Conservation (phyloP, 2,888 invertebrate species). For the Ophion obscuratus region DNA sequence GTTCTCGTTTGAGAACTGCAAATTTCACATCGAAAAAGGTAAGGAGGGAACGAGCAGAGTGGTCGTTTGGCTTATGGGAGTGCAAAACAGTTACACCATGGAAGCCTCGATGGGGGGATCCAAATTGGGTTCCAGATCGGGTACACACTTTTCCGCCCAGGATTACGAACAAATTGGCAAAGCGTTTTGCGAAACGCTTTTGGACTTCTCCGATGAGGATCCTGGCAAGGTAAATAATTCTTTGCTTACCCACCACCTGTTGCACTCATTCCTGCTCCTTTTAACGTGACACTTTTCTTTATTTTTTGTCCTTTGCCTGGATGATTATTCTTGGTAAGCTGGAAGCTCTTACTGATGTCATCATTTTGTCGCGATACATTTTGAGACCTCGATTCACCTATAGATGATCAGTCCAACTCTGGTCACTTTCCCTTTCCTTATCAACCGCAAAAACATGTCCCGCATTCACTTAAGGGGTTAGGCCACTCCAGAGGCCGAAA, state of each 20-base stretch:
- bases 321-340: conserved; percentile 56
- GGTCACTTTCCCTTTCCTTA: too few relatives aligned
- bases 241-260: not conserved
- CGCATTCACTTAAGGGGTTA: too few relatives aligned
- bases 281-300: conserved; percentile 15
- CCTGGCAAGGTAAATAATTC: conserved; percentile 88
- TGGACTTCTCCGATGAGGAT: conserved; percentile 95
- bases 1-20: conserved; percentile 98
- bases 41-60: conserved; percentile 98
- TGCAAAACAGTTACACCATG: conserved; percentile 97
- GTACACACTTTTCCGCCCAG: conserved; percentile 92
- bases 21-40: conserved; percentile 95
- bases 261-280: not conserved
- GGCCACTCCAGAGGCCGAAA: too few relatives aligned
- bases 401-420: not conserved
- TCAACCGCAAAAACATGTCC: too few relatives aligned
- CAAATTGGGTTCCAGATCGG: conserved; percentile 91
- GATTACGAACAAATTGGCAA: conserved; percentile 94
- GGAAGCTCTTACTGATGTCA: not conserved
- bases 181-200: conserved; percentile 95
- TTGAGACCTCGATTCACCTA: not conserved
- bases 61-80: conserved; percentile 97
- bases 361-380: not conserved
- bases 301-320: conserved; percentile 16
- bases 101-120: conserved; percentile 98